Base-by-base conservation (phyloP, 2,888 invertebrate genomes). In the Dendrolimus houi region DNA sequence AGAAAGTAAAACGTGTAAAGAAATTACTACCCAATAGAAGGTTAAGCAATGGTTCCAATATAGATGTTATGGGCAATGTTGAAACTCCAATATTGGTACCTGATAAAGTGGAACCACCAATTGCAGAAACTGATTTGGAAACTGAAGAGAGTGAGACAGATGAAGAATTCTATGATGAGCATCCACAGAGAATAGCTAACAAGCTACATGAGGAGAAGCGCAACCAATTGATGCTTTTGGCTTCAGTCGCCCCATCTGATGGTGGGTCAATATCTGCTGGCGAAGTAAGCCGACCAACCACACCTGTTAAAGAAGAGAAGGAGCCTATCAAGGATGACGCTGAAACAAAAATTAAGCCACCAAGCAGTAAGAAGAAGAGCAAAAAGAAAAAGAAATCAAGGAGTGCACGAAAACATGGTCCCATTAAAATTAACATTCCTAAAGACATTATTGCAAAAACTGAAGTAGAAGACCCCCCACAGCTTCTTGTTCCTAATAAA, bases 91-190 rank as follows among this genome's bases (percentile, higher is more conserved):
- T 86, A 63, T 71, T 90, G 60, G 75, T 91, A 17, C 87, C 89
- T 52, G 88, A 90, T 68, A 87, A 91, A 67, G 74, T 85, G 0
- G 94, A 95, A 67, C 91, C 93, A 1, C 86, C 93, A 1, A 93
- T 96, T 61, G 92, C 93, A 52, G 97, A 97, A 83, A 95, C 96
- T 0, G 97, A 97, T 82, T 90, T 97, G 56, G 96, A 96, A 67
- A 97, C 97, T 0, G 94, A 95, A 13, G 95, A 96, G 79, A 95
- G 96, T 55, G 96, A 96, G 63, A 96, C 96, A 0, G 96, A 96
- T 78, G 96, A 96, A 85, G 96, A 96, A 67, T 96, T 96, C 80
- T 97, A 96, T 75, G 96, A 97, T 75, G 93, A 95, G 69, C 93
- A 96, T 79, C 96, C 96, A 0, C 95, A 96, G 69, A 92, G 92